Evolutionary conservation across 2,113 vertebrate species (phyloP).

Genomic region (Peromyscus leucopus): DNA sequence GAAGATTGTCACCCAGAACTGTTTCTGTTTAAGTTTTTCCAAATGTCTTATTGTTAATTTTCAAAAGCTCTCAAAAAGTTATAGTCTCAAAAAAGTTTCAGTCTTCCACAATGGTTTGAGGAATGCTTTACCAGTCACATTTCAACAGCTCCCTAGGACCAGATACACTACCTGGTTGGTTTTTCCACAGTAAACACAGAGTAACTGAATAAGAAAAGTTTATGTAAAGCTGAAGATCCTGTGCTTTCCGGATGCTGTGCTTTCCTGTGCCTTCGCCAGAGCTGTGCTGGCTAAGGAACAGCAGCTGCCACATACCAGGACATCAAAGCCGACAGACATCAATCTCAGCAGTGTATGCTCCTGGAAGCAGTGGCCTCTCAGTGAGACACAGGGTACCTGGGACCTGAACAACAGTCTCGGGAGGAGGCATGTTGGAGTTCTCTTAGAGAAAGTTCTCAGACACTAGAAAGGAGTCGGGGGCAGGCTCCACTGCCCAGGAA

Average conservation of each 20-base stretch:
- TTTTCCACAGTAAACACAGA: constrained; percentile 4
- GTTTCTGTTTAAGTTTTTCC: constrained; percentile 39
- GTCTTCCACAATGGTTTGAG: constrained; percentile 32
- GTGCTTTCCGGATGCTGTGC: not conserved
- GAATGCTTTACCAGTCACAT: constrained; percentile 23
- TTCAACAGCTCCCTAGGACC: not conserved
- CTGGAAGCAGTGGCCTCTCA: not conserved
- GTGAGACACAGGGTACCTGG: not conserved
- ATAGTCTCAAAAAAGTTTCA: constrained; percentile 37
- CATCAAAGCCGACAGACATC: not conserved
- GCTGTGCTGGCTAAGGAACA: not conserved
- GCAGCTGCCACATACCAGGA: not conserved
- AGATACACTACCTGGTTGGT: not conserved
- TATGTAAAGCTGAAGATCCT: not conserved
- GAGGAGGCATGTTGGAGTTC: not conserved
- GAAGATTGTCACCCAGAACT: constrained; percentile 45
- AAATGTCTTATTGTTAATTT: constrained; percentile 42
- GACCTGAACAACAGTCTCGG: not conserved
- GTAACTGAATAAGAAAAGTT: not conserved
- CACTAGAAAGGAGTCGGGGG: not conserved
- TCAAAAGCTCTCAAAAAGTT: not conserved
- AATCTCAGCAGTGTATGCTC: not conserved
- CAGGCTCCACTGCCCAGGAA: not conserved
- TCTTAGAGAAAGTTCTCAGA: not conserved
- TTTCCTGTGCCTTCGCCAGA: constrained; percentile 6